Conservation (phyloP, 1,140 invertebrate genomes). For the Drosophila pachea region DNA sequence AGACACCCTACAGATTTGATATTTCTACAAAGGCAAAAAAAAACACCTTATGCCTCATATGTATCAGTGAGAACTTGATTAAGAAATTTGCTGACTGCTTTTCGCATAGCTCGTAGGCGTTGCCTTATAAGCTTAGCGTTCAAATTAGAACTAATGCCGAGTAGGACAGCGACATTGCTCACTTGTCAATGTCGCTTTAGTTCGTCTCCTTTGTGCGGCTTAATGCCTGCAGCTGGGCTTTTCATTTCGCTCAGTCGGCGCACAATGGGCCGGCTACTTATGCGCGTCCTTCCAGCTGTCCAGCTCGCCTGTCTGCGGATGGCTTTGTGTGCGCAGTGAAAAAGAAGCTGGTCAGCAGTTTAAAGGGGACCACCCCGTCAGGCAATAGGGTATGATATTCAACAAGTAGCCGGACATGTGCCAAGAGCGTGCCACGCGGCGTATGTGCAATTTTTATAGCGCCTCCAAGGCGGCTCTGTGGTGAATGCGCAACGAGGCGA, state of each 20-base stretch:
- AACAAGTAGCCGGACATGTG: conserved; percentile 56
- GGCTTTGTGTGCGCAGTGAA: conserved; percentile 31
- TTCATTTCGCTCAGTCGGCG: conserved; percentile 50
- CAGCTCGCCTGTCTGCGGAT: conserved; percentile 9
- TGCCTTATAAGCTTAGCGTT: conserved; percentile 59
- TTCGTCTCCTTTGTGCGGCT: conserved; percentile 57
- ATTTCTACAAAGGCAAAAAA: not conserved
- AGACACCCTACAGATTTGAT: not conserved
- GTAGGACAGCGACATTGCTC: conserved; percentile 15
- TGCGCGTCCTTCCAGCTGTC: conserved; percentile 27
- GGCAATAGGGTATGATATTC: conserved; percentile 33
- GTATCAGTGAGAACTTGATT: too few relatives aligned
- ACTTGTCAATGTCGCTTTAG: conserved; percentile 47
- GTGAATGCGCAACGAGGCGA: conserved; percentile 35
- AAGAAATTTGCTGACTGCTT: too few relatives aligned
- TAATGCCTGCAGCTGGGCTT: conserved; percentile 62
- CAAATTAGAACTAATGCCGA: conserved; percentile 34
- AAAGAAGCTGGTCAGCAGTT: conserved; percentile 60
- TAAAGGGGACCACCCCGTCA: conserved; percentile 32
- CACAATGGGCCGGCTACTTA: conserved; percentile 60
- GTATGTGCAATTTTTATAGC: conserved; percentile 58
- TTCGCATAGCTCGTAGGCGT: conserved; percentile 13
- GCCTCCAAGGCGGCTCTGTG: conserved; percentile 28
- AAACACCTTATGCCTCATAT: too few relatives aligned
- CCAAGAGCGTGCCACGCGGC: conserved; percentile 25